Evolutionary conservation across 2,113 vertebrate genomes (phyloP).

Genomic region (Maccullochella peelii): DNA sequence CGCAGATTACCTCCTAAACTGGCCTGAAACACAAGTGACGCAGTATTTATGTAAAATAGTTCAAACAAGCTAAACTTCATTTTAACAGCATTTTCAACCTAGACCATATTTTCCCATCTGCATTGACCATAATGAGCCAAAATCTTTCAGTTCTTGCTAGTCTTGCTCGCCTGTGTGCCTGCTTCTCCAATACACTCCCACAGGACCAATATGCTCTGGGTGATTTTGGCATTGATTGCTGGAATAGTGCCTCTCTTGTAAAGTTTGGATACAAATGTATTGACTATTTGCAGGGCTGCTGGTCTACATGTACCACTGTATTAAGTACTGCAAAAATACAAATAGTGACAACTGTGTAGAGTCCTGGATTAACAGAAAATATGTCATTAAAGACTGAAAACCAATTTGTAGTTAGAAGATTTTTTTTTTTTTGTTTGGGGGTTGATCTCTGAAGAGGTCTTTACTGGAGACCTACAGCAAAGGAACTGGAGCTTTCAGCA

Average conservation of each 20-base stretch:
- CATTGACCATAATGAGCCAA: slow-evolving; percentile 47
- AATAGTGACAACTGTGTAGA: slow-evolving; percentile 20
- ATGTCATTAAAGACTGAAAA: slow-evolving; percentile 7
- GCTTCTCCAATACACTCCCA: slow-evolving; percentile 64
- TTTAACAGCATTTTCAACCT: slow-evolving; percentile 44
- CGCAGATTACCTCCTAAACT: slow-evolving; percentile 84
- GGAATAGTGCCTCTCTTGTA: slow-evolving; percentile 61
- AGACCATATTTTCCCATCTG: slow-evolving; percentile 68
- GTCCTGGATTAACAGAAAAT: slow-evolving; percentile 30
- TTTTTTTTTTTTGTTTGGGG: neutral
- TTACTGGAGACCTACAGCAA: neutral
- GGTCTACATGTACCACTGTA: slow-evolving; percentile 43
- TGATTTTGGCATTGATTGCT: slow-evolving; percentile 61
- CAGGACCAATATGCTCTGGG: slow-evolving; percentile 67
- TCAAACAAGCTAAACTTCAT: slow-evolving; percentile 15
- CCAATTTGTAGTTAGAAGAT: neutral
- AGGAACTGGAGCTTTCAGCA: neutral
- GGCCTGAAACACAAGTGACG: slow-evolving; percentile 66
- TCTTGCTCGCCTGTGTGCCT: slow-evolving; percentile 35
- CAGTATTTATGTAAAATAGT: neutral
- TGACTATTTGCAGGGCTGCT: slow-evolving; percentile 48
- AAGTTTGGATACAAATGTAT: slow-evolving; percentile 64
- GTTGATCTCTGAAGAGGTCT: neutral
- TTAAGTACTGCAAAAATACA: slow-evolving; percentile 31
- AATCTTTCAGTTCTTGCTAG: slow-evolving; percentile 38